Conservation (phyloP, 2,888 invertebrate genomes). For the Caradrina kadenii region DNA sequence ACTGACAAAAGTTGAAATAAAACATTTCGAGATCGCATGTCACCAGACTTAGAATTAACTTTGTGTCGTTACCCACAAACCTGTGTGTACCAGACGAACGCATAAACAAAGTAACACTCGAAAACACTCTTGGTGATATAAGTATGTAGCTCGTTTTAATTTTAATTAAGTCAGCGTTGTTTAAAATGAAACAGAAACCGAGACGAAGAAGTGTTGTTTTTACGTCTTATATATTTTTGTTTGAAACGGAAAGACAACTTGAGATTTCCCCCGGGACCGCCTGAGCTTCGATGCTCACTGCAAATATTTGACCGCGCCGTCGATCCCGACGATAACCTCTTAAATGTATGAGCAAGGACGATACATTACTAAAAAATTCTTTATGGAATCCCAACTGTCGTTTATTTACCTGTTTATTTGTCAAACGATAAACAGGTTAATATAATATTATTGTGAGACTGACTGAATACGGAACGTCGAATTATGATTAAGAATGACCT, state of each 20-base stretch:
- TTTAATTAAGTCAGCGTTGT: slow-evolving; percentile 54
- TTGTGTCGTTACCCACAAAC: slow-evolving; percentile 28
- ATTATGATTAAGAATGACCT: slow-evolving; percentile 67
- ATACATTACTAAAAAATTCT: slow-evolving; percentile 39
- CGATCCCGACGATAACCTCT: slow-evolving; percentile 49
- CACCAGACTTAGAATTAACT: slow-evolving; percentile 26
- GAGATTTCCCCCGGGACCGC: slow-evolving; percentile 72
- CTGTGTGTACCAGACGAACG: slow-evolving; percentile 16
- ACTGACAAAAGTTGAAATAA: slow-evolving; percentile 24
- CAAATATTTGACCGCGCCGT: slow-evolving; percentile 68
- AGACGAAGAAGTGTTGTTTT: slow-evolving; percentile 51
- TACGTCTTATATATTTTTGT: slow-evolving; percentile 60
- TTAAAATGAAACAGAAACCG: slow-evolving; percentile 34
- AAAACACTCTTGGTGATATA: slow-evolving; percentile 27
- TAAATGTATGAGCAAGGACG: slow-evolving; percentile 25
- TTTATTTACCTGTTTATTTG: slow-evolving; percentile 34
- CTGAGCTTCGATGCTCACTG: slow-evolving; percentile 64
- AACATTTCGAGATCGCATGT: slow-evolving; percentile 26
- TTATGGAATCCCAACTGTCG: slow-evolving; percentile 22
- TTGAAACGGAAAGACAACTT: slow-evolving; percentile 64
- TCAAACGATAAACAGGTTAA: slow-evolving; percentile 42
- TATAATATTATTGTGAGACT: slow-evolving; percentile 40
- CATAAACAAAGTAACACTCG: slow-evolving; percentile 38
- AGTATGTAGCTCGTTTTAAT: slow-evolving; percentile 34
- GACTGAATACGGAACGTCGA: slow-evolving; percentile 43